Conservation (phyloP, 2,888 invertebrate species). For the Melinaea menophilus region DNA sequence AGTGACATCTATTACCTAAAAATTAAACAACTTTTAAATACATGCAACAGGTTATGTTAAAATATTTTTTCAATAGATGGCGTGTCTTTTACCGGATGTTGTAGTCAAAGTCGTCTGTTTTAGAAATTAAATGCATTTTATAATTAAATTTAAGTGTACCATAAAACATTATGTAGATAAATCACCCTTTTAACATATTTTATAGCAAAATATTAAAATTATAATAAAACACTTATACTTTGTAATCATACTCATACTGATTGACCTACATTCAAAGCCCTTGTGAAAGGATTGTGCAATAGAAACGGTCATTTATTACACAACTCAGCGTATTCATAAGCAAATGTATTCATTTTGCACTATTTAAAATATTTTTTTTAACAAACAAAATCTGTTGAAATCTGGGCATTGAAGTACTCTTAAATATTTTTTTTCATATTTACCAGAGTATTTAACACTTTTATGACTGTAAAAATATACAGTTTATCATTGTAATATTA, state of each 20-base stretch:
- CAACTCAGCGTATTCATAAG: slow-evolving; percentile 73
- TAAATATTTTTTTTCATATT: slow-evolving; percentile 33
- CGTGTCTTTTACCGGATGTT: slow-evolving; percentile 37
- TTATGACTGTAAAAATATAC: slow-evolving; percentile 3
- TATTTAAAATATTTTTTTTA: slow-evolving; percentile 56
- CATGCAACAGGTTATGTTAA: not conserved
- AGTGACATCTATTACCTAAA: slow-evolving; percentile 9
- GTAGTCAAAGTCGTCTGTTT: slow-evolving; percentile 18
- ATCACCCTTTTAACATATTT: not conserved
- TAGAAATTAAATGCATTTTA: slow-evolving; percentile 12
- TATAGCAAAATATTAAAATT: slow-evolving; percentile 2
- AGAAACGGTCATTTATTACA: slow-evolving; percentile 78
- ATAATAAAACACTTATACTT: slow-evolving; percentile 28
- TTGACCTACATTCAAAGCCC: slow-evolving; percentile 77
- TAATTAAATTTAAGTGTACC: slow-evolving; percentile 3
- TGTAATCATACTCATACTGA: slow-evolving; percentile 66
- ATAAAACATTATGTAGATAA: slow-evolving; percentile 3
- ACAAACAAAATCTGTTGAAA: slow-evolving; percentile 36
- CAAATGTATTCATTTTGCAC: slow-evolving; percentile 68
- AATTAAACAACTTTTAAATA: not conserved
- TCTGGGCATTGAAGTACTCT: slow-evolving; percentile 42
- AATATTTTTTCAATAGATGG: slow-evolving; percentile 33
- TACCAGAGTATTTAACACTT: not conserved
- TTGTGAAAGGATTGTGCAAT: slow-evolving; percentile 79
- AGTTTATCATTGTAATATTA: slow-evolving; percentile 13